Base-by-base conservation (phyloP, 2,797 vertebrate species). In the Pseudochirops corinnae region DNA sequence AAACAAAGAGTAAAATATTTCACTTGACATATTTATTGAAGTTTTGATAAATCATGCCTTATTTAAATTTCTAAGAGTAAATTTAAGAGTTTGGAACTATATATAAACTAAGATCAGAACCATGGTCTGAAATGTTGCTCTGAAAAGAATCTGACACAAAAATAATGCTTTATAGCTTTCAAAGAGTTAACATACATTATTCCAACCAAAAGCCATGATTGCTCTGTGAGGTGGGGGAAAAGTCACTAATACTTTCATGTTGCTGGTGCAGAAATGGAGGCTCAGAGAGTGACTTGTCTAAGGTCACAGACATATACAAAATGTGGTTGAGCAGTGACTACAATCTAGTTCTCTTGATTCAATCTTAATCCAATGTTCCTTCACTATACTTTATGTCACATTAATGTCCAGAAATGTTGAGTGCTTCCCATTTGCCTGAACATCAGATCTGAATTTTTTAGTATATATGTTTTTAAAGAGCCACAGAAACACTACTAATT, bases 391-490 rank as follows among this genome's bases (percentile, higher is more conserved):
- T 5, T 93, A 14, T 90, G n/a, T 13, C 57, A 14, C 10, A 21
- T 82, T 11, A 28, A 58, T 95, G 50, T 46, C 94, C 29, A 67
- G 5, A 93, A 52, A 74, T 26, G 87, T 57, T 90, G 0, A 62
- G n/a, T 52, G 29, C 53, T 24, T 90, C 4, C 10, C 6, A 57
- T 92, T 39, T 93, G 94, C 31, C 60, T 97, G 33, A 92, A 4
- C 16, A 50, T 90, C 87, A 91, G 93, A 94, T 93, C 39, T 95
- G 56, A 96, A 74, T 16, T 90, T n/a, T 82, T 82, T 39, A 82
- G 5, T 50, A 52, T 55, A 13, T 90, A 16, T 92, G 93, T 92
- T 29, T 56, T 74, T 16, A 94, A 12, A 62, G 92, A 13, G 87
- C 82, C 18, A 93, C 24, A 94, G 55, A 91, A 74, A 92, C 6